These are phyloP conservation scores for Phalacrocorax aristotelis DNA, from an alignment of 2,113 vertebrate species.

Conservation along the genomic window DNA sequence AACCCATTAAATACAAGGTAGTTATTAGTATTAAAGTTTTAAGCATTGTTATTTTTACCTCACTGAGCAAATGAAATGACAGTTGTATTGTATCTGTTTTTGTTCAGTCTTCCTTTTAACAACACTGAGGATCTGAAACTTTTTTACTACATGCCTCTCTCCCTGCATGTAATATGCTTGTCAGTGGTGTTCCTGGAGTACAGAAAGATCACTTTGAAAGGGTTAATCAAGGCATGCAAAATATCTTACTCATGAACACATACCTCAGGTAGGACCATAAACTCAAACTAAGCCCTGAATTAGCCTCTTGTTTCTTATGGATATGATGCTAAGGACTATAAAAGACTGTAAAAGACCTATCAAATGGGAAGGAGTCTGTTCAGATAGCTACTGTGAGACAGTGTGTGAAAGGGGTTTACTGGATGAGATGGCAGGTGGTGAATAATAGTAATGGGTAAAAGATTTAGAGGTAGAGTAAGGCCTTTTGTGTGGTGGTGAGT, in stretches of 20 bases:
- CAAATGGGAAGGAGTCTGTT: not conserved
- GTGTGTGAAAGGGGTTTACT: not conserved
- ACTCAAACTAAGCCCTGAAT: not conserved
- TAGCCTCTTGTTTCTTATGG: not conserved
- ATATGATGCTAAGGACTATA: not conserved
- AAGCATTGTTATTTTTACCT: not conserved
- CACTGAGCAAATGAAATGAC: not conserved
- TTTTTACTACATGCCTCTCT: fast-evolving
- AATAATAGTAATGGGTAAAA: not conserved
- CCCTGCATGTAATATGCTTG: fast-evolving
- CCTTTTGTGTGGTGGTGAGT: fast-evolving
- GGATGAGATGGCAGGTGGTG: not conserved
- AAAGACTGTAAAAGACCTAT: not conserved
- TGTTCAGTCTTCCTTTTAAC: not conserved
- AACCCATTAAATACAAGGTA: not conserved
- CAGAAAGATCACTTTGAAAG: not conserved
- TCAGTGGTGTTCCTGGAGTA: not conserved
- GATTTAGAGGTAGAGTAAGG: too few relatives aligned
- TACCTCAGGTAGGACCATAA: not conserved
- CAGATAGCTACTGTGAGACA: not conserved
- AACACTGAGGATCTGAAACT: not conserved
- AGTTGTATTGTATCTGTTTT: not conserved
- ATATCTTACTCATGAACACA: fast-evolving
- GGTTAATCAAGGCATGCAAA: not conserved
- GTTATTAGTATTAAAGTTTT: not conserved